Conservation (phyloP, 1,140 invertebrate genomes). For the Lerema accius region DNA sequence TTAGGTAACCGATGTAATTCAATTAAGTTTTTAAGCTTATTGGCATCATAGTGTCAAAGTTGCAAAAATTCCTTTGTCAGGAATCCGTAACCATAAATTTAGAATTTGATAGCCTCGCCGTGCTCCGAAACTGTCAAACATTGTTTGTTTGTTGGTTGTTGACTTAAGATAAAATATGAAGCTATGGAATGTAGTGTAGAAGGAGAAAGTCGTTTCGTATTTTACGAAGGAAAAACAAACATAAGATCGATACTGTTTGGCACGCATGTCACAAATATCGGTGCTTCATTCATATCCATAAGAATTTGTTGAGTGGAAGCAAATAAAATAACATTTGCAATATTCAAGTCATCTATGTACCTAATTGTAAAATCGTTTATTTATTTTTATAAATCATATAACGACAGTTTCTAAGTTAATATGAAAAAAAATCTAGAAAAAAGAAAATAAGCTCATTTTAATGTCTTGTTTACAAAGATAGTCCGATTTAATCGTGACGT, state of each 20-base stretch:
- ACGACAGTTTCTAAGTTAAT: no score
- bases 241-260: neutral
- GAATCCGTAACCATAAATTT: neutral
- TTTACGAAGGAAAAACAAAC: neutral
- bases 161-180: conserved; percentile 12
- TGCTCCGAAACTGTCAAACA: conserved; percentile 3
- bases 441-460: no score
- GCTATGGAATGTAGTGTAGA: neutral
- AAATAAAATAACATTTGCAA: no score
- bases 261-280: neutral
- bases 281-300: neutral
- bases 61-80: neutral
- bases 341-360: no score
- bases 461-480: no score
- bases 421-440: no score
- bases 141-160: conserved; percentile 1
- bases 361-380: no score
- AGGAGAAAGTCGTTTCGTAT: neutral
- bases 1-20: no score
- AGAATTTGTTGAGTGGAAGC: neutral
- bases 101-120: neutral
- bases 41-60: no score
- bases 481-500: no score
- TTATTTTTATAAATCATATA: no score
- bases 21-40: no score